Conservation (phyloP, 2,888 invertebrate species). For the Onchidella celtica region DNA sequence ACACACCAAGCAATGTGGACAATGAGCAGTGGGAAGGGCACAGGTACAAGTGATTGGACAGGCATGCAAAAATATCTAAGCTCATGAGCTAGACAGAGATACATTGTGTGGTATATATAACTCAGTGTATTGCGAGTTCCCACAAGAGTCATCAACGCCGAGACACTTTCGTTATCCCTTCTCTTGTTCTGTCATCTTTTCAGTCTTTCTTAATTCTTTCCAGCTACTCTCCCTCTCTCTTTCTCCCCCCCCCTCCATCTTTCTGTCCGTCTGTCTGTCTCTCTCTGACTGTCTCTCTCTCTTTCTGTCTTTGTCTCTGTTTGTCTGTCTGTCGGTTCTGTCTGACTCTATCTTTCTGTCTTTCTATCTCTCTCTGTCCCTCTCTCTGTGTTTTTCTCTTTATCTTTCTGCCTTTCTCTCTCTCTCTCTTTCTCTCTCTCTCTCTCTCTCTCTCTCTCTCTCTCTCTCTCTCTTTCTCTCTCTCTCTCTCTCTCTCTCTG, state of each 20-base stretch:
- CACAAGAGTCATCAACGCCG: no score
- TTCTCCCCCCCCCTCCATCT: slow-evolving; percentile 14
- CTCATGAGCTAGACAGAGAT: no score
- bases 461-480: background rate
- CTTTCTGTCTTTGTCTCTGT: background rate
- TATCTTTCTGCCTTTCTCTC: slow-evolving; percentile 1
- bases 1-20: no score
- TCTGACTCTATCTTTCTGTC: background rate
- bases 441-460: background rate
- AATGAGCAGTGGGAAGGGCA: no score
- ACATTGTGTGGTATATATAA: no score
- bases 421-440: slow-evolving; percentile 7
- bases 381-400: slow-evolving; percentile 7
- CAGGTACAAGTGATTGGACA: no score
- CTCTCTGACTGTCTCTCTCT: background rate
- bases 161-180: no score
- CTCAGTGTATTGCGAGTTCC: no score
- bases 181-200: no score
- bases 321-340: background rate
- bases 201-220: no score
- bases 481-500: background rate
- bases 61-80: no score
- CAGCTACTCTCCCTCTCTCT: slow-evolving; percentile 19
- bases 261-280: background rate
- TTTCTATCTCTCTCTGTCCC: background rate